Evolutionary conservation across 2,888 invertebrate species (phyloP), one percentile per base, ranked within the genome.

Genomic region (Vandiemenella viatica): DNA sequence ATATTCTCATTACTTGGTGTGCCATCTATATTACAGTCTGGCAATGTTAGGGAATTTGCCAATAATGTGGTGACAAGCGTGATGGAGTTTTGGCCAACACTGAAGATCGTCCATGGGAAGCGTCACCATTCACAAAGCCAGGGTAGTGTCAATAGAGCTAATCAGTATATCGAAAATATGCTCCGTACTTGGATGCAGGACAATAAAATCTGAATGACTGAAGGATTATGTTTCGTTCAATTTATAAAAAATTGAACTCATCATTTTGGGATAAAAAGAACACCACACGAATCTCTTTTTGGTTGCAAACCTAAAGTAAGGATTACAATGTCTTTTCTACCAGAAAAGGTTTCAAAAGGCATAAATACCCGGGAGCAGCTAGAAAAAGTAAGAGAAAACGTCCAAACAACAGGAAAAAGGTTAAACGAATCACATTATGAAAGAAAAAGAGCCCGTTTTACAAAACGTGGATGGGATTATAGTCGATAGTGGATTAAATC

Each of bases 1-100:
- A 63, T n/a, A 64, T 22, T 53, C 61, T 49, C 48, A 57, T 13
- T 43, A 67, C 3, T 42, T 60, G 66, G 64, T 7, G 61, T 62
- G 8, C 63, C 64, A 5, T 49, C 49, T 16, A 62, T 65, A 44
- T 53, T 64, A 8, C 62, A 64, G 42, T 55, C 53, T 38, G 18
- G 17, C 37, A n/a, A n/a, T n/a, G n/a, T n/a, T n/a, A n/a, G n/a
- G n/a, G n/a, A n/a, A n/a, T n/a, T n/a, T n/a, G n/a, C 21, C 10
- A 46, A 15, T 19, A 46, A 37, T 16, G 15, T 46, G 18, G 17
- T 46, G 37, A 37, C 26, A 7, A 26, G 8, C 26, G 7, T 26
- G n/a, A n/a, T n/a, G 17, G 10, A 13, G n/a, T n/a, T 37, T 37
- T 8, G 26, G 5, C 5, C 5, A 20, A 6, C 6, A 16, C 15